A percentile compares a stretch with the other conserved stretches of the same genome.
Evolutionary conservation across 2,113 vertebrate genomes (phyloP).

Genomic region (Lontra canadensis): DNA sequence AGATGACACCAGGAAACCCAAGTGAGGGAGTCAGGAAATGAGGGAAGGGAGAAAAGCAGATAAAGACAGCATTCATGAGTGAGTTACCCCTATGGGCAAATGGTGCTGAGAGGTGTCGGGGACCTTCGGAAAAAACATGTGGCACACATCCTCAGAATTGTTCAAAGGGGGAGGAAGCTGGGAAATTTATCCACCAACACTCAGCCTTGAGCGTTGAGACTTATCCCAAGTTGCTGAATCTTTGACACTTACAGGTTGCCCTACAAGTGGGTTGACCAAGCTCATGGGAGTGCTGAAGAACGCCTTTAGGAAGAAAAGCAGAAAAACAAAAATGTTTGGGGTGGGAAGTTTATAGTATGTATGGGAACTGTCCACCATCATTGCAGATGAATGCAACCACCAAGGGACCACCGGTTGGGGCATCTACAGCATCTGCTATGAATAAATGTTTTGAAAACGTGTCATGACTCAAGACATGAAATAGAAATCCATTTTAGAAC

Average conservation of each 20-base stretch:
- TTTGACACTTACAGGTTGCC: not conserved
- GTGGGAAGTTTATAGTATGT: not conserved
- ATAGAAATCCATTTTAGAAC: conserved; percentile 14
- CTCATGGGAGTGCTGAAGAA: not conserved
- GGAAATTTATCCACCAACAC: not conserved
- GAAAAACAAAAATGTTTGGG: not conserved
- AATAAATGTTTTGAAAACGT: not conserved
- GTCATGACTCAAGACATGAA: not conserved
- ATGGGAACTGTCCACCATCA: not conserved
- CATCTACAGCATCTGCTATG: not conserved
- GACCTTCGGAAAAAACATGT: not conserved
- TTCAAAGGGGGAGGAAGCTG: not conserved
- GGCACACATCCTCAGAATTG: not conserved
- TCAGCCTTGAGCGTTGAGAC: not conserved
- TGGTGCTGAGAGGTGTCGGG: not conserved
- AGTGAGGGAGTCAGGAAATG: not conserved
- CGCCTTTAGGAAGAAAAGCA: not conserved
- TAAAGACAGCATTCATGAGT: not conserved
- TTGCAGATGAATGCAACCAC: not conserved
- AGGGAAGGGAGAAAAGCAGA: not conserved
- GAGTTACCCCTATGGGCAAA: not conserved
- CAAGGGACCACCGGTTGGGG: rapidly evolving
- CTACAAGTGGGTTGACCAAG: not conserved
- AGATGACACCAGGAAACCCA: not conserved
- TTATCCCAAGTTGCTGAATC: not conserved